Evolutionary conservation across 23 tunicate species (phyloP).

Genomic region (Styela plicata): DNA sequence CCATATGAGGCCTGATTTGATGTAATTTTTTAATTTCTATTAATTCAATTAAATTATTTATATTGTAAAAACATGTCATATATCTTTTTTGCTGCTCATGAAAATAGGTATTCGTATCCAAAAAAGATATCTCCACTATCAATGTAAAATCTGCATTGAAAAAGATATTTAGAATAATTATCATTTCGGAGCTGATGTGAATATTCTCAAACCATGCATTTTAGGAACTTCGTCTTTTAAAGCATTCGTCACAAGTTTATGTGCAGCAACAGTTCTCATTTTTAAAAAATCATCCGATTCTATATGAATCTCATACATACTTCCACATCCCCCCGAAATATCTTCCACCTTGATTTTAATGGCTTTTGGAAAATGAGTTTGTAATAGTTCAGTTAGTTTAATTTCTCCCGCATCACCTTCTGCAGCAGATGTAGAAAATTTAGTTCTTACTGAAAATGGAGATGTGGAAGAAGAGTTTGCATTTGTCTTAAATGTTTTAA

Average conservation of each 20-base stretch:
- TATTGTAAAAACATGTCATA: no score
- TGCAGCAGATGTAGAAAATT: constrained; percentile 15
- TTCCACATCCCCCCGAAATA: constrained; percentile 97
- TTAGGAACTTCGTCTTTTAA: constrained; percentile 77
- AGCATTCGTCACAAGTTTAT: constrained; percentile 77
- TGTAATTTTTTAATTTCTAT: no score
- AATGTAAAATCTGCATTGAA: no score
- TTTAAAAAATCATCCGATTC: constrained; percentile 59
- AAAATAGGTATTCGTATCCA: no score
- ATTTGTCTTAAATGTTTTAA: no score
- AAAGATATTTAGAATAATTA: no score
- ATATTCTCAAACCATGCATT: constrained; percentile 91
- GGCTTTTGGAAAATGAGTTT: constrained; percentile 39
- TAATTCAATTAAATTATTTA: no score
- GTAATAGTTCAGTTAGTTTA: constrained; percentile 9
- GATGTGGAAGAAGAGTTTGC: no score
- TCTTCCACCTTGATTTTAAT: constrained; percentile 49
- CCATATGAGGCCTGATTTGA: no score
- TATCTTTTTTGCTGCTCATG: no score
- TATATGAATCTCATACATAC: constrained; percentile 79
- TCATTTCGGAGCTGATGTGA: constrained; percentile 46
- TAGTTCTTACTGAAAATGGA: no score
- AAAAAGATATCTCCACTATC: no score
- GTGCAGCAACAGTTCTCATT: constrained; percentile 57
- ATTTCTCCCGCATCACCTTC: constrained; percentile 28